Percentiles rank a stretch among this genome's conserved stretches.
These are phyloP conservation scores for Spea multiplicata DNA, from an alignment of 2,113 vertebrate species.

Conservation along the genomic window DNA sequence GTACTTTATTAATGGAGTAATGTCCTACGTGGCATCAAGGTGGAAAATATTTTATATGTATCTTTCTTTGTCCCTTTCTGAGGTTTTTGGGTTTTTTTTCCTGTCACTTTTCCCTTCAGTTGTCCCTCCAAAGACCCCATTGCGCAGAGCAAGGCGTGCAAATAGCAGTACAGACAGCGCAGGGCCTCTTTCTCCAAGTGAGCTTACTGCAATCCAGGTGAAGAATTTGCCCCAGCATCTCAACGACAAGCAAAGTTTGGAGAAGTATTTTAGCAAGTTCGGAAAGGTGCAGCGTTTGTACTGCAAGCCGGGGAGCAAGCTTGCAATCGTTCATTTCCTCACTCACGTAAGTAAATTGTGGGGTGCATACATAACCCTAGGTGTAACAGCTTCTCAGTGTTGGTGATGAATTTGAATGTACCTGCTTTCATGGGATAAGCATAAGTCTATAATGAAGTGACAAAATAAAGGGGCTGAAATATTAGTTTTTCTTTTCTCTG, in stretches of 20 bases:
- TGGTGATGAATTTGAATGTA: neutral
- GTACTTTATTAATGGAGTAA: no score
- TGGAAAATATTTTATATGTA: no score
- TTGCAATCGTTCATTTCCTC: slow-evolving; percentile 77
- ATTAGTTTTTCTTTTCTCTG: no score
- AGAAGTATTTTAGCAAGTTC: slow-evolving; percentile 78
- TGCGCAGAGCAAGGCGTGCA: slow-evolving; percentile 55
- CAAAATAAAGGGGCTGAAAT: no score
- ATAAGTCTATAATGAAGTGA: no score
- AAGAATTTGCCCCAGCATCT: slow-evolving; percentile 75
- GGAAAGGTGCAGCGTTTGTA: slow-evolving; percentile 74
- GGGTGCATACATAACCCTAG: neutral
- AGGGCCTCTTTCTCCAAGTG: slow-evolving; percentile 55
- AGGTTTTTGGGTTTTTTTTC: neutral
- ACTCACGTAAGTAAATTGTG: slow-evolving; percentile 79
- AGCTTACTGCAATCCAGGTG: slow-evolving; percentile 73
- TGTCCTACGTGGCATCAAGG: no score
- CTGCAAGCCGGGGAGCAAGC: slow-evolving; percentile 72
- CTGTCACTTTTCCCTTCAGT: slow-evolving; percentile 23
- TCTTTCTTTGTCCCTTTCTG: neutral
- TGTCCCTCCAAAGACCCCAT: slow-evolving; percentile 4
- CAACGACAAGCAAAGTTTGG: slow-evolving; percentile 71
- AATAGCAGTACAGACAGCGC: slow-evolving; percentile 70
- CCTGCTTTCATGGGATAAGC: no score
- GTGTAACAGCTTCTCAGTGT: neutral